A percentile compares a stretch with the other conserved stretches of the same genome.
phyloP scores from a whole-genome alignment of 2,797 vertebrate genomes.

The Austrolebias charrua region DNA sequence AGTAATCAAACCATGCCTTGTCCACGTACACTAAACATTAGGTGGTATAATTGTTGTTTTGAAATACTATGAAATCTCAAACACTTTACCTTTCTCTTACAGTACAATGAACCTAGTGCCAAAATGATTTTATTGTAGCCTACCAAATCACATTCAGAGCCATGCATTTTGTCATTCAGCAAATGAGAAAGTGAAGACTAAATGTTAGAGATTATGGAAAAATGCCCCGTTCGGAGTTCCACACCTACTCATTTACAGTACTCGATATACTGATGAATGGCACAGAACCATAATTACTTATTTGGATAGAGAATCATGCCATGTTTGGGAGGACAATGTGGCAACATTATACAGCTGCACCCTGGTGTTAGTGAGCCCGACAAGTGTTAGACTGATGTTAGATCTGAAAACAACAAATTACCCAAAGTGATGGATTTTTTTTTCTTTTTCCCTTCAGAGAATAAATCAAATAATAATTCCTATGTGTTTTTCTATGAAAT shows the following conservation, averaged over 20 bases:
- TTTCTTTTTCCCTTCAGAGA: neutral
- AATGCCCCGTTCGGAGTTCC: neutral
- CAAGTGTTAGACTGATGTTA: conserved; percentile 16
- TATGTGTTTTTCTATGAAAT: neutral
- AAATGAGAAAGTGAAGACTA: neutral
- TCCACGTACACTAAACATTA: neutral
- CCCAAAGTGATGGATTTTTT: conserved; percentile 4
- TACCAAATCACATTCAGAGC: conserved; percentile 1
- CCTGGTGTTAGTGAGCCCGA: conserved; percentile 6
- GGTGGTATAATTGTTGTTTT: neutral
- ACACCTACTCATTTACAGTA: conserved; percentile 9
- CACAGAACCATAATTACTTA: conserved; percentile 15
- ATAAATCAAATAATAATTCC: neutral
- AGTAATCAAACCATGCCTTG: no score
- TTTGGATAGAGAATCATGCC: conserved; percentile 20
- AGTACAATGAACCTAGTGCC: neutral
- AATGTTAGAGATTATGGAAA: neutral
- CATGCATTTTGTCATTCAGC: neutral
- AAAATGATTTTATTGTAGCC: conserved; percentile 3
- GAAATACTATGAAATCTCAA: neutral
- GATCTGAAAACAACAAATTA: conserved; percentile 20
- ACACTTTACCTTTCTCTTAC: conserved; percentile 4
- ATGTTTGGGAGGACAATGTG: conserved; percentile 18
- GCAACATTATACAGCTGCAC: conserved; percentile 15
- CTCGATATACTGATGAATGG: conserved; percentile 1